phyloP scores from a whole-genome alignment of 2,888 invertebrate species.

The Cistogaster globosa region DNA sequence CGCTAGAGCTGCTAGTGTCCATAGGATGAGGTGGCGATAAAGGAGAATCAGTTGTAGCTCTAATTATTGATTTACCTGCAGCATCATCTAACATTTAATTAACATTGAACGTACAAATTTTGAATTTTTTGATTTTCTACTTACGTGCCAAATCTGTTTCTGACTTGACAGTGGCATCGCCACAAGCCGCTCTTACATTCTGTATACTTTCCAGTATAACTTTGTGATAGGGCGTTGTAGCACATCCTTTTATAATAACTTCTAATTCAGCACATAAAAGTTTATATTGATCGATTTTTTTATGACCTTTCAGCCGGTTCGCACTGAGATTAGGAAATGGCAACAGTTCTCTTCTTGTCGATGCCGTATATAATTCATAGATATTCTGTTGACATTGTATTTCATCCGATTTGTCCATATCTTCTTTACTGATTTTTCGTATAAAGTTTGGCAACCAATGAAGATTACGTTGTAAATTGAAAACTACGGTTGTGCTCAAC shows the following conservation, averaged over 20 bases:
- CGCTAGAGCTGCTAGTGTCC: slow-evolving; percentile 72
- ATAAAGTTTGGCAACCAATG: slow-evolving; percentile 93
- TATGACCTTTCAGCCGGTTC: slow-evolving; percentile 84
- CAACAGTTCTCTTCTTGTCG: slow-evolving; percentile 92
- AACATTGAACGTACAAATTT: not conserved
- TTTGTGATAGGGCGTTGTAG: slow-evolving; percentile 90
- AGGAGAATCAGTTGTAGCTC: slow-evolving; percentile 93
- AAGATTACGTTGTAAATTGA: slow-evolving; percentile 89
- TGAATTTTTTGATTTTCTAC: slow-evolving; percentile 28
- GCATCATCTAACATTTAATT: slow-evolving; percentile 70
- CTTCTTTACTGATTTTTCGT: slow-evolving; percentile 90
- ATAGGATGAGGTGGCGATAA: slow-evolving; percentile 89
- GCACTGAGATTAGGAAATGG: slow-evolving; percentile 88
- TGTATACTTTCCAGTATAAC: slow-evolving; percentile 90
- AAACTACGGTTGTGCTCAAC: slow-evolving; percentile 93
- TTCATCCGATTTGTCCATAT: slow-evolving; percentile 92
- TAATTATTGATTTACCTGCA: slow-evolving; percentile 83
- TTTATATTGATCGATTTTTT: slow-evolving; percentile 95
- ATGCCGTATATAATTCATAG: slow-evolving; percentile 90
- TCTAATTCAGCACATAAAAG: slow-evolving; percentile 96
- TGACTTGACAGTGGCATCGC: slow-evolving; percentile 85
- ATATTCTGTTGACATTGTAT: slow-evolving; percentile 93
- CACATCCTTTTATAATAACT: slow-evolving; percentile 89
- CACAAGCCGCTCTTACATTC: slow-evolving; percentile 84
- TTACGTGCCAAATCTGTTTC: slow-evolving; percentile 84